These are phyloP conservation scores for Xenotilapia leptura DNA, from an alignment of 2,113 vertebrate genomes.

Conservation along the genomic window DNA sequence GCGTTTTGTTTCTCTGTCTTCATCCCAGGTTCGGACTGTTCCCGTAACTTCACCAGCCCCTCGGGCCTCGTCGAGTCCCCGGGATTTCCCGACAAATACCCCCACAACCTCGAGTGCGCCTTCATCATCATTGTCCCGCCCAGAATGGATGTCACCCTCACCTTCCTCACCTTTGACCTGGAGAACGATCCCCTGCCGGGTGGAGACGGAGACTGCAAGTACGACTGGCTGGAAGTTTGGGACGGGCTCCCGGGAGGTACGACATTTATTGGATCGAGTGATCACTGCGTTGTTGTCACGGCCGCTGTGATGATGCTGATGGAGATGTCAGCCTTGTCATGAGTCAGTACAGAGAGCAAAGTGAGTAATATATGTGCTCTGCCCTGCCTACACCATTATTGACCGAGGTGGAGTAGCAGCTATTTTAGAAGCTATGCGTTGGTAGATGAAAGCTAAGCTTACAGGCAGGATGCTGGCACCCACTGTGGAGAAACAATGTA, in stretches of 20 bases:
- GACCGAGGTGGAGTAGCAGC: conserved; percentile 51
- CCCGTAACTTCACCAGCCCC: conserved; percentile 88
- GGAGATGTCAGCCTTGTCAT: not conserved
- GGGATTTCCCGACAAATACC: conserved; percentile 95
- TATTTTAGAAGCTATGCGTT: conserved; percentile 55
- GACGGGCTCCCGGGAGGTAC: conserved; percentile 94
- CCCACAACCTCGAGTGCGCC: conserved; percentile 93
- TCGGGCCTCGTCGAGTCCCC: conserved; percentile 92
- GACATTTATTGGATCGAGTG: not conserved
- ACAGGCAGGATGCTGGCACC: conserved; percentile 46
- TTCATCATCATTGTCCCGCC: conserved; percentile 94
- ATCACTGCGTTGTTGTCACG: not conserved
- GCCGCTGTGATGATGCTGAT: not conserved
- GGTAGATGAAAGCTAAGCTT: conserved; percentile 63
- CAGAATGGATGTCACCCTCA: conserved; percentile 91
- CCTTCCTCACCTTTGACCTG: conserved; percentile 92
- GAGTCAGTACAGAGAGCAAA: not conserved
- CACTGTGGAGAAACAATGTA: conserved; percentile 24
- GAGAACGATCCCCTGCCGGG: conserved; percentile 92
- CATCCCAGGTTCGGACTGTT: conserved; percentile 89
- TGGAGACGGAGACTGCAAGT: conserved; percentile 93
- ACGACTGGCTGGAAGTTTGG: conserved; percentile 98
- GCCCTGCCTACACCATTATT: conserved; percentile 53
- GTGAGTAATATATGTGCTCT: not conserved
- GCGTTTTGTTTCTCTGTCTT: not conserved